Base-by-base conservation (phyloP, 2,113 vertebrate genomes). In the Proterorhinus semilunaris region DNA sequence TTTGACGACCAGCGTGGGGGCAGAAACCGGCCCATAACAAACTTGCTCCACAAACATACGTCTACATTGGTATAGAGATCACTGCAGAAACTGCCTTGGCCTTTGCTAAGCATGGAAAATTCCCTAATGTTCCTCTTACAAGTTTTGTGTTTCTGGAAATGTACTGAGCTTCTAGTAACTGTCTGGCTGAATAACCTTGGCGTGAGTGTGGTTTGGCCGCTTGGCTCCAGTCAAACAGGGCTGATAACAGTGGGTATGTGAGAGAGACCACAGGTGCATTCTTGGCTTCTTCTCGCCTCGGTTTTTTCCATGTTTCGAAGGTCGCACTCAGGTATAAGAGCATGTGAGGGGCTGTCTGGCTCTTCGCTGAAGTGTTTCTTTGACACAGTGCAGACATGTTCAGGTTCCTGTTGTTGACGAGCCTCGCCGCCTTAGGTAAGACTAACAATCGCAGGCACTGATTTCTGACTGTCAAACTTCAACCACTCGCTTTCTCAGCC, bases 341-440 rank as follows among this genome's bases (percentile, higher is more conserved):
- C 54, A 42, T 6, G 15, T 2, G 44, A 52, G 49, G 21, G 49
- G 44, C 7, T 1, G 36, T 65, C 0, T 8, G 3, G 55, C 52
- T 44, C 13, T 27, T 7, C 16, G 65, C 48, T 72, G 64, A 86
- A 62, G 64, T 4, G 0, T 76, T 78, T 44, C 16, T 44, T 15
- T 21, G 75, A 82, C 54, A 0, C 52, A 74, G 70, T 68, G 73
- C 79, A 92, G 86, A 78, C 87, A 95, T 94, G 94, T 80, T 95
- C 59, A 78, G 68, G 72, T 79, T 94, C 82, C 61, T 95, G 44
- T 16, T 94, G 75, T 84, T 95, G 46, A 81, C 83, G 36, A 77
- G 68, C 48, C 75, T 91, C 7, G 73, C 85, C 59, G 87, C 87
- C 80, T 2, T 89, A 42, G 85, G 87, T 88, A 75, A 89, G 85